Percentiles rank a stretch among this genome's conserved stretches.
phyloP scores from a whole-genome alignment of 2,113 vertebrate species.

The Callaeas wilsoni region DNA sequence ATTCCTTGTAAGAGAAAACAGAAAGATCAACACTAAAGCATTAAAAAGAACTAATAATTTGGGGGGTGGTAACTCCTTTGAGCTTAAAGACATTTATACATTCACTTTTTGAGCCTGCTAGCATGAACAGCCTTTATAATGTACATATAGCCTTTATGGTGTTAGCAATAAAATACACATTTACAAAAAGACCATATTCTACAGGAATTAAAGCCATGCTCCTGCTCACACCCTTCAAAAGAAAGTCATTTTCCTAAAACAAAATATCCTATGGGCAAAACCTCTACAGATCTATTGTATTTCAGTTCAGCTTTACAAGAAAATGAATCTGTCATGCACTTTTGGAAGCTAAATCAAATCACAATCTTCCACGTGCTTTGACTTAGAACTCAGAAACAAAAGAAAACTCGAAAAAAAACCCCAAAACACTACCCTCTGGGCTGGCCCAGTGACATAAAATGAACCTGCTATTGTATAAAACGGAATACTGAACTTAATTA shows the following conservation, averaged over 20 bases:
- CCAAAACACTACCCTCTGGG: not conserved
- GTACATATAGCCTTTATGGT: not conserved
- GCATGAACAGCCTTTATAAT: not conserved
- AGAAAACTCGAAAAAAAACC: not conserved
- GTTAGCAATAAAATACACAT: not conserved
- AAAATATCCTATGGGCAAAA: not conserved
- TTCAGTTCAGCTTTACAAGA: not conserved
- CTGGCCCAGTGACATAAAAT: not conserved
- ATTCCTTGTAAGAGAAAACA: constrained; percentile 61
- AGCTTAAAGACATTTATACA: not conserved
- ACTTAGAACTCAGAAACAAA: not conserved
- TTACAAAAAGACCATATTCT: not conserved
- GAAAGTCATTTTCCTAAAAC: not conserved
- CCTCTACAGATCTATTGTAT: not conserved
- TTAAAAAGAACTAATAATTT: not conserved
- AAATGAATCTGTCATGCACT: not conserved
- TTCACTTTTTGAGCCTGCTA: not conserved
- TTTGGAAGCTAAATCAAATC: not conserved
- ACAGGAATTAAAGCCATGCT: not conserved
- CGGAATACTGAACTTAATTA: not conserved
- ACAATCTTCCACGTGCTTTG: not conserved
- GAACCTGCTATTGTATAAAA: not conserved
- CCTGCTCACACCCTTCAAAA: not conserved
- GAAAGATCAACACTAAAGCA: not conserved
- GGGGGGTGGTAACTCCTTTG: not conserved